Conservation (phyloP, 2,888 invertebrate species). For the Acanthopleura granulata region DNA sequence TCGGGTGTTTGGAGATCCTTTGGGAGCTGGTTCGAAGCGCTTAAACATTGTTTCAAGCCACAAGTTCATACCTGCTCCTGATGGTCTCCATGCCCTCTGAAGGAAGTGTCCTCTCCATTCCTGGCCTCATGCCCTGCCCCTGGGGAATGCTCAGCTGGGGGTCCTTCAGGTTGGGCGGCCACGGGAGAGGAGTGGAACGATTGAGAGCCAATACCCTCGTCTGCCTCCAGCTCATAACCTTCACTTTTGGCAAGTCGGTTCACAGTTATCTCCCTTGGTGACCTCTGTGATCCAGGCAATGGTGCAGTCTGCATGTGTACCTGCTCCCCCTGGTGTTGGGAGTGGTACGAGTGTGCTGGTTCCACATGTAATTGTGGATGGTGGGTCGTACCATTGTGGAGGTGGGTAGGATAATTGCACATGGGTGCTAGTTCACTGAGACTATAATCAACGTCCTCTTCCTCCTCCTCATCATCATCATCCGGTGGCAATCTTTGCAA, state of each 20-base stretch:
- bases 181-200: slow-evolving; percentile 35
- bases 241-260: not conserved
- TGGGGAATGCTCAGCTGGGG: not conserved
- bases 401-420: no score
- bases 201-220: slow-evolving; percentile 36
- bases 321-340: no score
- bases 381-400: no score
- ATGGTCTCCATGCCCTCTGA: not conserved
- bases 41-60: no score
- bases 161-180: slow-evolving; percentile 12
- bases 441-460: no score
- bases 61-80: not conserved
- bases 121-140: not conserved
- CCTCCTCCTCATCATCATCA: not conserved
- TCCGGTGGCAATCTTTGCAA: not conserved
- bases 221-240: slow-evolving; percentile 33
- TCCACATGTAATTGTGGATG: no score
- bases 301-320: no score
- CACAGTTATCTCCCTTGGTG: slow-evolving; percentile 3
- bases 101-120: not conserved
- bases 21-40: no score
- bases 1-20: no score
- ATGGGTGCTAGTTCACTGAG: no score
- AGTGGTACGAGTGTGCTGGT: no score
- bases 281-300: not conserved